Conservation (phyloP, 2,888 invertebrate species). For the Phengaris alcon region DNA sequence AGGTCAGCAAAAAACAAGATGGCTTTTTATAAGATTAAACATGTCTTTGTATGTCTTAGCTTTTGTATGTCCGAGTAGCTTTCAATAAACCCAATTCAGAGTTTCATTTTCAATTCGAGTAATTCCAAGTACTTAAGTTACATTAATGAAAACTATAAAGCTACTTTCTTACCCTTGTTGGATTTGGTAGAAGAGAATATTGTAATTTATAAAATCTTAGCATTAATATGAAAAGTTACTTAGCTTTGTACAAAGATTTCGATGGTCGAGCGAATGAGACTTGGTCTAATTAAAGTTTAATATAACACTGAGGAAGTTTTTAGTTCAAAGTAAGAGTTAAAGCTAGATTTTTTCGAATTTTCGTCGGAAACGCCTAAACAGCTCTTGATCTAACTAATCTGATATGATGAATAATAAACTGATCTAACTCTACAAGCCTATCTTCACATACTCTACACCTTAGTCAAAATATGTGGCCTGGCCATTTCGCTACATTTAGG, state of each 20-base stretch:
- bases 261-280: neutral
- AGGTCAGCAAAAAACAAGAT: neutral
- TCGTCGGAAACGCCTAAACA: neutral
- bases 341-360: neutral
- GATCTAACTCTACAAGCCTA: no score
- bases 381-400: no score
- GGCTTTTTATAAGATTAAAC: neutral
- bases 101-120: neutral
- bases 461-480: no score
- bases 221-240: slow-evolving; percentile 8
- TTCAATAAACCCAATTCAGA: neutral
- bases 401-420: no score
- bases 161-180: neutral
- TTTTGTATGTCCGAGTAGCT: neutral
- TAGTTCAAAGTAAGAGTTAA: neutral
- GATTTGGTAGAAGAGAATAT: neutral
- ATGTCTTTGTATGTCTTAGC: neutral
- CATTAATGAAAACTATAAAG: neutral
- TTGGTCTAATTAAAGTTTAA: slow-evolving; percentile 1
- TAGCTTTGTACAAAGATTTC: neutral
- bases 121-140: neutral
- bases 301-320: neutral
- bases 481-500: no score
- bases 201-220: neutral
- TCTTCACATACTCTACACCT: no score